Evolutionary conservation across 2,888 invertebrate species (phyloP).

Genomic region (Galerucella calmariensis): DNA sequence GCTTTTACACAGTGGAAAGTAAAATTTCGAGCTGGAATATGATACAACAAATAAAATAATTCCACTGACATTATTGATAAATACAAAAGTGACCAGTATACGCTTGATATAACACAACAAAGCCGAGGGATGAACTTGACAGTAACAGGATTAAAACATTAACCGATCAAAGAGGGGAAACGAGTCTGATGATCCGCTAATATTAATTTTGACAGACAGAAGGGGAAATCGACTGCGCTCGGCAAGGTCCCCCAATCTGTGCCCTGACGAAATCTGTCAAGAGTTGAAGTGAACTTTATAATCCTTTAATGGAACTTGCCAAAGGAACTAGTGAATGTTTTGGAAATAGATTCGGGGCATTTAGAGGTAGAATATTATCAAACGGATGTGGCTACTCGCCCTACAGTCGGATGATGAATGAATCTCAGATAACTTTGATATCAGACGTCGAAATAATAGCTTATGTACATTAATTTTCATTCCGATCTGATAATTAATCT

Average conservation of each 20-base stretch:
- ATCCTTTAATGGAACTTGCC: conserved; percentile 50
- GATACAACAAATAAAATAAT: neutral
- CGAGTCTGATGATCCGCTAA: conserved; percentile 36
- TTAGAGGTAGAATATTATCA: conserved; percentile 29
- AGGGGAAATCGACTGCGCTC: conserved; percentile 43
- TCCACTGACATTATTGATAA: neutral
- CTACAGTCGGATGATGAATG: neutral
- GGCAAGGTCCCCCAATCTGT: conserved; percentile 38
- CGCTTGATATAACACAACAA: conserved; percentile 20
- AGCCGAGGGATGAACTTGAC: conserved; percentile 34
- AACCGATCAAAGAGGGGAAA: conserved; percentile 40
- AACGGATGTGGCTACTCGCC: conserved; percentile 5
- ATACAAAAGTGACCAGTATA: conserved; percentile 3
- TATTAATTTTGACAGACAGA: conserved; percentile 51
- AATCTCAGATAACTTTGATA: neutral
- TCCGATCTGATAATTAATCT: too few species aligned
- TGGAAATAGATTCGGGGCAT: conserved; percentile 41
- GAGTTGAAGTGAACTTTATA: conserved; percentile 47
- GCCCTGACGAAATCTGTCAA: conserved; percentile 47
- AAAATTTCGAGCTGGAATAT: too few species aligned
- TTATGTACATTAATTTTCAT: neutral
- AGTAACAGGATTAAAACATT: conserved; percentile 50
- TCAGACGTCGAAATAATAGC: neutral
- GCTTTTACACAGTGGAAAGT: neutral
- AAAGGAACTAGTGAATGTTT: conserved; percentile 45